phyloP scores from a whole-genome alignment of 2,888 invertebrate genomes.

The Aleiodes alternator region DNA sequence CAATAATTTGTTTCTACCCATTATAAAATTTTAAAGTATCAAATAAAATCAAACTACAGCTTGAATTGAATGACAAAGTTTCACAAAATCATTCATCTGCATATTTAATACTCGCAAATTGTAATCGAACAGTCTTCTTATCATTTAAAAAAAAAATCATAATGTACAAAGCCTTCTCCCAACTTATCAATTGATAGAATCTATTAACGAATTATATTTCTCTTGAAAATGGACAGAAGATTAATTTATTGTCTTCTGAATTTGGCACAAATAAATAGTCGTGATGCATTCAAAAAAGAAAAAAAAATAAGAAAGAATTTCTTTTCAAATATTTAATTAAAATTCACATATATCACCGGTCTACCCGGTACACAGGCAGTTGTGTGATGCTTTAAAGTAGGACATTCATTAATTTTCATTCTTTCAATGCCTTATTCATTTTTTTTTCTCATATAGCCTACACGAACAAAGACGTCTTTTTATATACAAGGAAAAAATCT shows the following conservation, averaged over 20 bases:
- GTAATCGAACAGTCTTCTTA: slow-evolving; percentile 58
- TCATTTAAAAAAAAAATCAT: slow-evolving; percentile 9
- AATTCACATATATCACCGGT: background rate
- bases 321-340: background rate
- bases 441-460: slow-evolving; percentile 47
- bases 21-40: background rate
- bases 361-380: slow-evolving; percentile 11
- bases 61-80: too few relatives aligned
- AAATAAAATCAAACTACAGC: slow-evolving; percentile 6
- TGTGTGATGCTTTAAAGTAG: slow-evolving; percentile 24
- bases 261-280: slow-evolving; percentile 61
- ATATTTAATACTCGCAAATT: slow-evolving; percentile 26
- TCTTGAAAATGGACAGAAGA: slow-evolving; percentile 42
- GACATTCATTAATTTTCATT: slow-evolving; percentile 5
- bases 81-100: background rate
- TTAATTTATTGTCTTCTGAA: slow-evolving; percentile 64
- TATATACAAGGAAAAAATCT: too few relatives aligned
- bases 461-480: background rate
- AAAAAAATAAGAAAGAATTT: background rate
- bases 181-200: too few relatives aligned
- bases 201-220: background rate
- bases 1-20: background rate
- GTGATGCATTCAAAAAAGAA: slow-evolving; percentile 10
- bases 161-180: too few relatives aligned
- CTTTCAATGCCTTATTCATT: slow-evolving; percentile 4